Conservation (phyloP, 2,113 vertebrate genomes). For the Ceyx melanurus region DNA sequence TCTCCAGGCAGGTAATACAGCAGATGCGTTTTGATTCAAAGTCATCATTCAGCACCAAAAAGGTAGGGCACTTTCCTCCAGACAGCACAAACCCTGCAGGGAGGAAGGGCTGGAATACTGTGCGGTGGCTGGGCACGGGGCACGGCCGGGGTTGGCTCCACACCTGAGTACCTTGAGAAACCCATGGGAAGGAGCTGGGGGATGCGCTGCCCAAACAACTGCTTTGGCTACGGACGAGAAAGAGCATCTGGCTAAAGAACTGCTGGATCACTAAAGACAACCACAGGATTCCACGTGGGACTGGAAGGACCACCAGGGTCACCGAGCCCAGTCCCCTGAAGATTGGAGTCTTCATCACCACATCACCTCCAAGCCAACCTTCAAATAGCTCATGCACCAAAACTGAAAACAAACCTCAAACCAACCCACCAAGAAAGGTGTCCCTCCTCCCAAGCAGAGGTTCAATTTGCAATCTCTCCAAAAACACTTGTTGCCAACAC, state of each 20-base stretch:
- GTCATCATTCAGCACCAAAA: conserved; percentile 38
- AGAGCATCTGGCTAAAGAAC: conserved; percentile 56
- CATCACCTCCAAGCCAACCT: conserved; percentile 27
- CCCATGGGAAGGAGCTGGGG: background rate
- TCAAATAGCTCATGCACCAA: background rate
- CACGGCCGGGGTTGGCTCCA: background rate
- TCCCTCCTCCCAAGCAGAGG: conserved; percentile 54
- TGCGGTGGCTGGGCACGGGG: background rate
- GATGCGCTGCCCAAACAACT: background rate
- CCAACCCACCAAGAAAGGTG: background rate
- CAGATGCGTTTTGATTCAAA: background rate
- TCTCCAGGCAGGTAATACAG: background rate
- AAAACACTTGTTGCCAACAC: conserved; percentile 19
- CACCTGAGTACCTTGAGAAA: conserved; percentile 5
- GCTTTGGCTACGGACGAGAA: background rate
- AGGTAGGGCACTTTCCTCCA: conserved; percentile 6
- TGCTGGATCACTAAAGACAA: conserved; percentile 66
- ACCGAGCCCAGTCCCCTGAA: background rate
- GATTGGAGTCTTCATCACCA: conserved; percentile 62
- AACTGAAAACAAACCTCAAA: background rate
- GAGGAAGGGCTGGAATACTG: conserved; percentile 13
- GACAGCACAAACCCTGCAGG: background rate
- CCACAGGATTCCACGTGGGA: background rate
- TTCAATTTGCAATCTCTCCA: conserved; percentile 40
- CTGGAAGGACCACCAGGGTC: conserved; percentile 51